phyloP scores from a whole-genome alignment of 2,113 vertebrate genomes.

The Scatophagus argus region DNA sequence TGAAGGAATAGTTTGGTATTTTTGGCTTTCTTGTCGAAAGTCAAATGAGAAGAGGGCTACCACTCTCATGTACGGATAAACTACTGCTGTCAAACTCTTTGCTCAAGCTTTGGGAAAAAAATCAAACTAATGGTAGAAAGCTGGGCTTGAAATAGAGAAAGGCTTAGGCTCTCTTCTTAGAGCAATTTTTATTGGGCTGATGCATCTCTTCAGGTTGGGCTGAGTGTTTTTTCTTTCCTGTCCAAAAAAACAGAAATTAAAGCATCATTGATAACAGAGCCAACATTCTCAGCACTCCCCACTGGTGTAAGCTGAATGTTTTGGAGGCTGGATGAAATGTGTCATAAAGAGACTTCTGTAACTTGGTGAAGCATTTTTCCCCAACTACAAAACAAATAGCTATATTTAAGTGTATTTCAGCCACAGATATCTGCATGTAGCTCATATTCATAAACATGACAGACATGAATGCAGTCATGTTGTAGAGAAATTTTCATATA shows the following conservation, averaged over 20 bases:
- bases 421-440: neutral
- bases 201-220: conserved; percentile 9
- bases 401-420: neutral
- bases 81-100: neutral
- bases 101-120: neutral
- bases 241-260: conserved; percentile 14
- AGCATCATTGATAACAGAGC: conserved; percentile 16
- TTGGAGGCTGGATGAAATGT: conserved; percentile 23
- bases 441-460: neutral
- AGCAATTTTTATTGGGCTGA: neutral
- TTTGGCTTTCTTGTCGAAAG: neutral
- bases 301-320: conserved; percentile 12
- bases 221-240: neutral
- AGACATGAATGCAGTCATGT: neutral
- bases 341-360: neutral
- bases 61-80: neutral
- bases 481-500: neutral
- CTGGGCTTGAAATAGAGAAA: neutral
- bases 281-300: conserved; percentile 20
- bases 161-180: neutral
- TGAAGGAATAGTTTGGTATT: neutral
- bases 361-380: neutral
- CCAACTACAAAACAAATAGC: neutral
- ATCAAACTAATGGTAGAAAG: neutral
- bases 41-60: neutral